Evolutionary conservation across 2,888 invertebrate species (phyloP).

Genomic region (Folsomia manolachei): DNA sequence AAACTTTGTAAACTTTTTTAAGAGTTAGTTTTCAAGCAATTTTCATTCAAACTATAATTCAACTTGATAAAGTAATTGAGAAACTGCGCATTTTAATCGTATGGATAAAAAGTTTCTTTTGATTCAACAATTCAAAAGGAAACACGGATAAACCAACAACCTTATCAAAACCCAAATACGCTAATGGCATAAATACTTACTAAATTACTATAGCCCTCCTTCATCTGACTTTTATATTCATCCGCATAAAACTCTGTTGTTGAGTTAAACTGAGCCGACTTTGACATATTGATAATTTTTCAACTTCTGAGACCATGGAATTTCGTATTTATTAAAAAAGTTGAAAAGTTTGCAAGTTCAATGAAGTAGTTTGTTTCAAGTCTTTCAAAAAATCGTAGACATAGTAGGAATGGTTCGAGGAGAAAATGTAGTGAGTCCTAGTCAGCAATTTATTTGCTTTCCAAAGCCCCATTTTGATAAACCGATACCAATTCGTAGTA

Average conservation of each 20-base stretch:
- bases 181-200: too few species aligned
- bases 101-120: neutral
- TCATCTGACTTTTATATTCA: neutral
- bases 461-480: too few species aligned
- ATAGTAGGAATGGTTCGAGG: too few species aligned
- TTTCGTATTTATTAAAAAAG: slow-evolving; percentile 4
- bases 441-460: too few species aligned
- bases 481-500: too few species aligned
- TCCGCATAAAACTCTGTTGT: neutral
- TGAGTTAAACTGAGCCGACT: neutral
- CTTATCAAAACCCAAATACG: too few species aligned
- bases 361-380: too few species aligned
- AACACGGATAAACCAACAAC: too few species aligned
- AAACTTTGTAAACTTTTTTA: neutral
- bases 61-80: neutral
- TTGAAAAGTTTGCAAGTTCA: neutral
- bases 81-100: neutral
- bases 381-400: too few species aligned
- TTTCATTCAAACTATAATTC: neutral
- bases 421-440: too few species aligned
- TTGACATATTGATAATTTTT: slow-evolving; percentile 6
- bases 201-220: neutral
- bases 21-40: neutral
- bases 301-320: neutral
- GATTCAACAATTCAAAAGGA: neutral